Percentiles rank a stretch among this genome's conserved stretches.
Conservation (phyloP, 2,113 vertebrate species). For the Aplodontia rufa region DNA sequence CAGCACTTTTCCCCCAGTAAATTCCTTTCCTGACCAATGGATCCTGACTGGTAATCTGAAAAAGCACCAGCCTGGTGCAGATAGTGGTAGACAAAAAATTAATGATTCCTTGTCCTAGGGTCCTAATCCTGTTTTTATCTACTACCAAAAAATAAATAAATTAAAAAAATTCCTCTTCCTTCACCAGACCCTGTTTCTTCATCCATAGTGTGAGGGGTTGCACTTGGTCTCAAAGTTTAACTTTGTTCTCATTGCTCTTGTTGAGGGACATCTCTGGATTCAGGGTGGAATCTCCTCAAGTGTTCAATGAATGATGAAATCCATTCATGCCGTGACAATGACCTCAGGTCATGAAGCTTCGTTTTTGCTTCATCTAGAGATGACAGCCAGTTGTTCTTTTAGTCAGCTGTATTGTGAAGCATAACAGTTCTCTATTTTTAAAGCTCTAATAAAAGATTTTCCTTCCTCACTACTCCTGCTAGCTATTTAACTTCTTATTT, state of each 20-base stretch:
- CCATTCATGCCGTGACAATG: conserved; percentile 59
- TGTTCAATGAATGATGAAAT: neutral
- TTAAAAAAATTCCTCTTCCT: neutral
- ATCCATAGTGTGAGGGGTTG: neutral
- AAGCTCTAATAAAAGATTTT: conserved; percentile 71
- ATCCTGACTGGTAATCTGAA: neutral
- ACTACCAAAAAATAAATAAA: neutral
- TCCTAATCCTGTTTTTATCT: neutral
- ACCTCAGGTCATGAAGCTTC: conserved; percentile 72
- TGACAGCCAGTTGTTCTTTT: conserved; percentile 75
- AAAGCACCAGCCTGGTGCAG: neutral
- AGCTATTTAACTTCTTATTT: conserved; percentile 59
- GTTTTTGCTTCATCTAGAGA: conserved; percentile 67
- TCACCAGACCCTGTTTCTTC: neutral
- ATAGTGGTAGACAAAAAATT: neutral
- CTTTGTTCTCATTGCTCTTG: neutral
- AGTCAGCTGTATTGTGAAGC: conserved; percentile 56
- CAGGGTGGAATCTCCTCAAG: neutral
- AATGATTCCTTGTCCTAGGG: neutral
- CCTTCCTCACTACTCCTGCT: neutral
- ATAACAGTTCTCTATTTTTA: conserved; percentile 55
- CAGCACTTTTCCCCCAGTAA: neutral
- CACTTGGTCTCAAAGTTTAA: neutral
- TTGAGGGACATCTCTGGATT: neutral
- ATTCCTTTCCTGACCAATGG: neutral